These are phyloP conservation scores for Speoplatyrhinus poulsoni DNA, from an alignment of 2,113 vertebrate genomes.

Conservation along the genomic window DNA sequence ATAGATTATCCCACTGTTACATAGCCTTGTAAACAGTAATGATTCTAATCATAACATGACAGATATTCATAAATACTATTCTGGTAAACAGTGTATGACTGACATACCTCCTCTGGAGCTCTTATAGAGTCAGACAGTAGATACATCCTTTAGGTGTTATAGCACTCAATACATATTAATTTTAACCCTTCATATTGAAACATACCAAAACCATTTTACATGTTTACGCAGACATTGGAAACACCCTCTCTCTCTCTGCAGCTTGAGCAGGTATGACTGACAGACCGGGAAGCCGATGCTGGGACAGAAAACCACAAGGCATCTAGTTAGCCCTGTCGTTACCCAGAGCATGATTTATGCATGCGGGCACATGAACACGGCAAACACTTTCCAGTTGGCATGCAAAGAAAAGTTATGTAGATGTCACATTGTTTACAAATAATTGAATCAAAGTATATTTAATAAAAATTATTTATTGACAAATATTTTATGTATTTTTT, in stretches of 20 bases:
- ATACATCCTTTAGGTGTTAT: not conserved
- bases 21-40: constrained; percentile 31
- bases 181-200: not conserved
- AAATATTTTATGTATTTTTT: no score
- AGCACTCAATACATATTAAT: not conserved
- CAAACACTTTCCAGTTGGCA: no score
- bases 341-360: constrained; percentile 58
- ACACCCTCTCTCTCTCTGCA: not conserved
- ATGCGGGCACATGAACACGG: no score
- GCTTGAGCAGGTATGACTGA: constrained; percentile 14
- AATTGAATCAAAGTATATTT: no score
- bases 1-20: constrained; percentile 12
- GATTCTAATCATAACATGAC: constrained; percentile 19
- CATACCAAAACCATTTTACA: not conserved
- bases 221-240: not conserved
- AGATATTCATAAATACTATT: constrained; percentile 14
- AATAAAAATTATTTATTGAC: no score
- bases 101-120: not conserved
- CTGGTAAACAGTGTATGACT: not conserved
- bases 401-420: no score
- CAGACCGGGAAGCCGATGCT: constrained; percentile 41
- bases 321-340: no score
- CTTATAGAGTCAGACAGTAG: not conserved
- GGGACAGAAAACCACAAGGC: not conserved
- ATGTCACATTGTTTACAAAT: no score